Percentiles rank a stretch among this genome's conserved stretches.
phyloP scores from a whole-genome alignment of 2,113 vertebrate genomes.

The Dipodomys merriami region DNA sequence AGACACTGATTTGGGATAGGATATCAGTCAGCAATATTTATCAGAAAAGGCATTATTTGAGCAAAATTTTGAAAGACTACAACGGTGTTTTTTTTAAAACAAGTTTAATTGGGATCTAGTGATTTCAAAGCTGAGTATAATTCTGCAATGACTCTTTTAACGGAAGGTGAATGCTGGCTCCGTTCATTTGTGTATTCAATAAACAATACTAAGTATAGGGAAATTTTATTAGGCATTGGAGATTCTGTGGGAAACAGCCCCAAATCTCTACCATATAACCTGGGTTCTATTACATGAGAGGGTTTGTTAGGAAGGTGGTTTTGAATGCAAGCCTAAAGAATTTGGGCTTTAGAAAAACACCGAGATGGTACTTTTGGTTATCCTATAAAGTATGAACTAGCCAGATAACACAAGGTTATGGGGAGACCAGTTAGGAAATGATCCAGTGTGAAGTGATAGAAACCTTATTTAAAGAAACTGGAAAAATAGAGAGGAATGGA shows the following conservation, averaged over 20 bases:
- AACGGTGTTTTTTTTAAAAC: no score
- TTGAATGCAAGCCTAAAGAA: background rate
- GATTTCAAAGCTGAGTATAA: background rate
- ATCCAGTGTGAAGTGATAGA: background rate
- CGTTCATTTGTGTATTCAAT: background rate
- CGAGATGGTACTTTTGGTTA: background rate
- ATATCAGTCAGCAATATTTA: background rate
- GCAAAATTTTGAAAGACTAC: slow-evolving; percentile 14
- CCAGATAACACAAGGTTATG: background rate
- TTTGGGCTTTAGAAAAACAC: background rate
- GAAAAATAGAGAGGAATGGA: background rate
- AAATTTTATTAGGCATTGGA: background rate
- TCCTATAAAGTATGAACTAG: background rate
- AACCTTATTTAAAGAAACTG: background rate
- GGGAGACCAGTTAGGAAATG: background rate
- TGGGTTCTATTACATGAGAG: background rate
- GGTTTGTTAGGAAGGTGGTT: background rate
- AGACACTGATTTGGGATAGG: background rate
- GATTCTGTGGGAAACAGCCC: background rate
- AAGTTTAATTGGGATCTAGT: background rate
- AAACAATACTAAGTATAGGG: background rate
- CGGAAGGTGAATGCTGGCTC: background rate
- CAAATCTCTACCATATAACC: background rate
- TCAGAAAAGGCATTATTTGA: background rate
- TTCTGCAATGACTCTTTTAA: background rate